phyloP scores from a whole-genome alignment of 2,888 invertebrate species.

The Aradus depressus region DNA sequence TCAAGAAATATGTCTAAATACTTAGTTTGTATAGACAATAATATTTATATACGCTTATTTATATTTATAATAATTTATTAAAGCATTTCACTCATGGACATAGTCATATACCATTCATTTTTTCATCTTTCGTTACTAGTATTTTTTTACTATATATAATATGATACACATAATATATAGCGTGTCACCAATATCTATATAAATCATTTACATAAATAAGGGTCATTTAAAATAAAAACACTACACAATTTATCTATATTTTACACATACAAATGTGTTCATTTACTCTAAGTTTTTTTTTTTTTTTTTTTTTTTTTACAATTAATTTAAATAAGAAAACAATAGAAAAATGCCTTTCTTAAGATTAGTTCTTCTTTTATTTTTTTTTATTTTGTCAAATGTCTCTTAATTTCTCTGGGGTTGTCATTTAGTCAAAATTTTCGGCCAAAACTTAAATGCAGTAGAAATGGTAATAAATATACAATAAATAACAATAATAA shows the following conservation, averaged over 20 bases:
- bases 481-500: no score
- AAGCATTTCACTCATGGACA: conserved; percentile 18
- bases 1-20: conserved; percentile 18
- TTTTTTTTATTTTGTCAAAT: neutral
- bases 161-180: no score
- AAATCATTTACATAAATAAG: no score
- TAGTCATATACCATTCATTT: no score
- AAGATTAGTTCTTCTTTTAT: no score
- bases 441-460: no score
- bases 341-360: no score
- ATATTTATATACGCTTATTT: conserved; percentile 8
- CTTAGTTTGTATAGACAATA: conserved; percentile 11
- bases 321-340: neutral
- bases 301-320: neutral
- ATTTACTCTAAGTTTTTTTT: neutral
- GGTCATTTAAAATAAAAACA: no score
- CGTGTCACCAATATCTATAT: no score
- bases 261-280: conserved; percentile 8
- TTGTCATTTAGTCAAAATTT: neutral
- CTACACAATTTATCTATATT: conserved; percentile 15
- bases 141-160: no score
- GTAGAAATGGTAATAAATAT: no score
- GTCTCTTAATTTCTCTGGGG: conserved; percentile 16
- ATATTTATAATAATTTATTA: conserved; percentile 1
- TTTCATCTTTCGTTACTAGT: no score